Percentiles rank a stretch among this genome's conserved stretches.
Conservation (phyloP, 2,797 vertebrate genomes). For the Natrix natrix region DNA sequence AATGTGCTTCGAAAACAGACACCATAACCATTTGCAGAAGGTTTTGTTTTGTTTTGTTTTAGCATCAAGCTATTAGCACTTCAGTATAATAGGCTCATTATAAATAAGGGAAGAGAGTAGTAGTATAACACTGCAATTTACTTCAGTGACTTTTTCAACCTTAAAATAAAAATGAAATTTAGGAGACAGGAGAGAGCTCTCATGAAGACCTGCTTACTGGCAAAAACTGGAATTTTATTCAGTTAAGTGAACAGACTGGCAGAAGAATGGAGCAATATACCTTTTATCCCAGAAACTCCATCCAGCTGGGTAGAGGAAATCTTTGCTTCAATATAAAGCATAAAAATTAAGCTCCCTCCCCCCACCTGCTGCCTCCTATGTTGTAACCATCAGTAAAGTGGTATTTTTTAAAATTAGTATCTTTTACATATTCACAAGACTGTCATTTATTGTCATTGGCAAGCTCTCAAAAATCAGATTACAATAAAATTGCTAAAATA, state of each 20-base stretch:
- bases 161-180: not conserved
- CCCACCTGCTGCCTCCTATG: not conserved
- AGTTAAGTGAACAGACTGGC: not conserved
- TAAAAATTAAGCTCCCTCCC: not conserved
- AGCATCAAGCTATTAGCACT: not conserved
- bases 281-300: not conserved
- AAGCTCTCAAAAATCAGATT: not conserved
- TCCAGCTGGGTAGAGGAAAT: not conserved
- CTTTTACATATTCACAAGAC: not conserved
- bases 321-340: not conserved
- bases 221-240: not conserved
- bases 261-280: not conserved
- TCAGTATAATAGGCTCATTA: slow-evolving; percentile 24
- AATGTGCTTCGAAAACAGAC: slow-evolving; percentile 14
- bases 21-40: not conserved
- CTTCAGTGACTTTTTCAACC: not conserved
- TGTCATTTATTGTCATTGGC: not conserved
- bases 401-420: not conserved
- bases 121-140: slow-evolving; percentile 8
- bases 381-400: not conserved
- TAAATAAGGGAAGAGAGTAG: not conserved
- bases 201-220: not conserved
- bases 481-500: not conserved
- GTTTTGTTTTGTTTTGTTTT: not conserved
- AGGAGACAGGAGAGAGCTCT: not conserved